A percentile compares a stretch with the other conserved stretches of the same genome.
Evolutionary conservation across 2,888 invertebrate genomes (phyloP).

Genomic region (Agrotis ipsilon): DNA sequence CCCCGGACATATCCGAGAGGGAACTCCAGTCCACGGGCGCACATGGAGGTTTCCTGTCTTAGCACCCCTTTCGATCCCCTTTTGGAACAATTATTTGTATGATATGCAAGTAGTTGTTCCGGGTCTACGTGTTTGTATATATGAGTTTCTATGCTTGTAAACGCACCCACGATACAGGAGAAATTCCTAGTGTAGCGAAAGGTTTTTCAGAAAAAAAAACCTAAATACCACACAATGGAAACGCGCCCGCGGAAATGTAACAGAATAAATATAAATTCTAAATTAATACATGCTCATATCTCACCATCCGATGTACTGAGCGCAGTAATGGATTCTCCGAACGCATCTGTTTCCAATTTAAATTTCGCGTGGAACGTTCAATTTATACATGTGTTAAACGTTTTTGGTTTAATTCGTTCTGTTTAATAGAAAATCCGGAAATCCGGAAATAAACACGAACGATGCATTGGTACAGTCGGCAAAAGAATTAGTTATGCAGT

Average conservation of each 20-base stretch:
- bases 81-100: too few species aligned
- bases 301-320: slow-evolving; percentile 44
- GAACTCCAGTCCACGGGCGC: too few species aligned
- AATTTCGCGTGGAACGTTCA: slow-evolving; percentile 52
- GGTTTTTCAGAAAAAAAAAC: too few species aligned
- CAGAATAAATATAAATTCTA: slow-evolving; percentile 54
- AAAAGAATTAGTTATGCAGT: too few species aligned
- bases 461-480: not conserved
- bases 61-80: too few species aligned
- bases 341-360: slow-evolving; percentile 58
- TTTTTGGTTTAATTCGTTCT: slow-evolving; percentile 40
- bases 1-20: too few species aligned
- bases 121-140: too few species aligned
- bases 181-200: too few species aligned
- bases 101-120: too few species aligned
- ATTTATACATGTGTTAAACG: slow-evolving; percentile 47
- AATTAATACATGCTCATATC: slow-evolving; percentile 50
- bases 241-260: slow-evolving; percentile 22
- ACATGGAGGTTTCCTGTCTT: too few species aligned
- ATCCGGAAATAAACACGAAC: slow-evolving; percentile 14
- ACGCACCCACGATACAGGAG: too few species aligned
- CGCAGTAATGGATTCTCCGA: slow-evolving; percentile 46
- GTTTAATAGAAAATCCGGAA: slow-evolving; percentile 28
- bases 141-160: too few species aligned
- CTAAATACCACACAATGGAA: slow-evolving; percentile 9